Conservation (phyloP, 2,888 invertebrate species). For the Hirtodrosophila histrioides region DNA sequence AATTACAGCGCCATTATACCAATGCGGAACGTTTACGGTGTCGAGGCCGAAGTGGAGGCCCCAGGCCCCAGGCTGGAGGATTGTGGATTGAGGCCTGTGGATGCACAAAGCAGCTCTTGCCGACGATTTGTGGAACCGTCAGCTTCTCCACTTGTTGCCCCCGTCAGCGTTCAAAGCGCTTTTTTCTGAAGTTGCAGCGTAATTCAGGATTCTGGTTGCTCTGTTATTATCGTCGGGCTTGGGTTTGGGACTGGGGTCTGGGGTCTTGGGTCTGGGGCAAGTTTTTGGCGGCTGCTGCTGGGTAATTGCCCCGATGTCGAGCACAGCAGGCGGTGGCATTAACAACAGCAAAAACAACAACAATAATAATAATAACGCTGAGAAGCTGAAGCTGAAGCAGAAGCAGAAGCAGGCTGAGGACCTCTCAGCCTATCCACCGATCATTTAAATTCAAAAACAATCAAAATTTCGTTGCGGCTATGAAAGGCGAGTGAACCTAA, state of each 20-base stretch:
- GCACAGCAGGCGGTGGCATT: conserved; percentile 69
- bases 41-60: conserved; percentile 20
- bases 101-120: conserved; percentile 31
- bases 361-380: conserved; percentile 10
- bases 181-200: conserved; percentile 62
- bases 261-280: conserved; percentile 32
- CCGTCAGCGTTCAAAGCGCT: conserved; percentile 7
- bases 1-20: conserved; percentile 79
- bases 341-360: conserved; percentile 34
- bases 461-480: conserved; percentile 50
- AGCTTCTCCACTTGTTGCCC: conserved; percentile 45
- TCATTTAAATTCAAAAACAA: conserved; percentile 69
- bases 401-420: conserved; percentile 12
- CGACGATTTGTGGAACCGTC: conserved; percentile 39
- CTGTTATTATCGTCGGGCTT: conserved; percentile 76
- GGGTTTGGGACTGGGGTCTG: conserved; percentile 26
- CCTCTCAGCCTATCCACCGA: conserved; percentile 26
- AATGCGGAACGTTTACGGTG: conserved; percentile 75
- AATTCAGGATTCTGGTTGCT: conserved; percentile 78
- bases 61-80: conserved; percentile 11
- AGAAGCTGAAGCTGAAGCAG: background rate
- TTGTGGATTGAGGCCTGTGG: conserved; percentile 25
- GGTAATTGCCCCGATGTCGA: conserved; percentile 75
- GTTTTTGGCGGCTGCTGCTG: conserved; percentile 56
- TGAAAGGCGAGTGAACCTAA: conserved; percentile 33